phyloP scores from a whole-genome alignment of 2,797 vertebrate species.

The Corythornis leucogaster region DNA sequence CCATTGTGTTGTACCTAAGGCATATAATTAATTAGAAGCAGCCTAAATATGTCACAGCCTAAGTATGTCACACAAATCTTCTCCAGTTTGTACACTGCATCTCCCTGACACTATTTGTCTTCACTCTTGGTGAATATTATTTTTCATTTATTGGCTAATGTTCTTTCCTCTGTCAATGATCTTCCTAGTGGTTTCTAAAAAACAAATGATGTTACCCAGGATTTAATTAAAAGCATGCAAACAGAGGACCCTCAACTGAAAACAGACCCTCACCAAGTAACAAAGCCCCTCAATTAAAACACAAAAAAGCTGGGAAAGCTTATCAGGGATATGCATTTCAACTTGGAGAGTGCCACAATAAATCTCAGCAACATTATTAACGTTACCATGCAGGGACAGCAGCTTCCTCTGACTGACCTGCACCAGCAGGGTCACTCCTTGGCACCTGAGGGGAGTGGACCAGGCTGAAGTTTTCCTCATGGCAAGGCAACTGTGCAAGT shows the following conservation, averaged over 20 bases:
- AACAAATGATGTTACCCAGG: not conserved
- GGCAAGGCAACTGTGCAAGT: not conserved
- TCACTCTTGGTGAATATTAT: not conserved
- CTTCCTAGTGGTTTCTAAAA: not conserved
- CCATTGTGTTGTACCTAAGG: not conserved
- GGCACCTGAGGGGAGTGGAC: not conserved
- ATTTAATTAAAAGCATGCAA: not conserved
- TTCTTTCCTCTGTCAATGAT: not conserved
- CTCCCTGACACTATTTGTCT: not conserved
- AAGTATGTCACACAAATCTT: not conserved
- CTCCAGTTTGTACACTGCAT: not conserved
- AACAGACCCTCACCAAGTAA: not conserved
- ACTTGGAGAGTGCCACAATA: not conserved
- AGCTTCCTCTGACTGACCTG: not conserved
- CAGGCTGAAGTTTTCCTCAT: not conserved
- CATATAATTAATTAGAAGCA: not conserved
- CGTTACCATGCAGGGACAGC: not conserved
- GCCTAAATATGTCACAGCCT: not conserved
- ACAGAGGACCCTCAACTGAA: not conserved
- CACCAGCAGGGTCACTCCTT: not conserved
- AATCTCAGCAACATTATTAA: not conserved
- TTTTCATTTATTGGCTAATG: not conserved
- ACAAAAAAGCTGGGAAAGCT: not conserved
- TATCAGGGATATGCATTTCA: not conserved
- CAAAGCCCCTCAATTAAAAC: not conserved